phyloP scores from a whole-genome alignment of 2,888 invertebrate species.

The Phrixothrix hirtus region DNA sequence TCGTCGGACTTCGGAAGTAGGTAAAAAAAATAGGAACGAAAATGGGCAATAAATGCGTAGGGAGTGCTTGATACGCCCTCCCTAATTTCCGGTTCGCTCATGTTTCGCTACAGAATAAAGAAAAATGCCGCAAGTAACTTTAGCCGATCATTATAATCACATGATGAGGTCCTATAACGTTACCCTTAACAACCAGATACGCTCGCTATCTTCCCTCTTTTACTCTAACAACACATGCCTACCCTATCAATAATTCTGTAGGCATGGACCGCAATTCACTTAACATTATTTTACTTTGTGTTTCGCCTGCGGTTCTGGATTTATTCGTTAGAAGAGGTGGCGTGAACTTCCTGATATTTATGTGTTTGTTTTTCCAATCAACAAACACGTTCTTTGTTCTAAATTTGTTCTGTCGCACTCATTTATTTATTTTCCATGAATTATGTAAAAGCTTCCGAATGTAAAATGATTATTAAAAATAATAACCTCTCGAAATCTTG shows the following conservation, averaged over 20 bases:
- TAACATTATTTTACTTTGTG: constrained; percentile 32
- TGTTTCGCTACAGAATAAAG: constrained; percentile 12
- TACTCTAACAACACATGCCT: constrained; percentile 11
- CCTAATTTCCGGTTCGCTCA: constrained; percentile 20
- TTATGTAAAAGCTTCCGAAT: too few relatives aligned
- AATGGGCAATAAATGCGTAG: constrained; percentile 7
- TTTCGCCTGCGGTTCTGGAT: constrained; percentile 20
- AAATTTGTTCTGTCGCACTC: not conserved
- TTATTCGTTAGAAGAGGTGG: constrained; percentile 21
- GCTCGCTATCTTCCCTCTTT: constrained; percentile 6
- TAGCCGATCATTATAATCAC: constrained; percentile 20
- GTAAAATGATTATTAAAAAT: not conserved
- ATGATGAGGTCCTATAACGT: constrained; percentile 15
- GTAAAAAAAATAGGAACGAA: constrained; percentile 1
- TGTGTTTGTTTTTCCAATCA: constrained; percentile 37
- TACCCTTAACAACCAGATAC: constrained; percentile 12
- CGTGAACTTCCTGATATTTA: constrained; percentile 33
- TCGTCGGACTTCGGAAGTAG: not conserved
- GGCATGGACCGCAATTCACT: constrained; percentile 29
- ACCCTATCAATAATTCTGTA: constrained; percentile 28
- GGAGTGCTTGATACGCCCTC: constrained; percentile 9
- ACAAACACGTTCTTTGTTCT: constrained; percentile 10
- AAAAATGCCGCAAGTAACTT: constrained; percentile 12
- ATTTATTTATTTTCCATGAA: not conserved
- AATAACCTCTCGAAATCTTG: too few relatives aligned